Conservation (phyloP, 2,888 invertebrate species). For the Hypena proboscidalis region DNA sequence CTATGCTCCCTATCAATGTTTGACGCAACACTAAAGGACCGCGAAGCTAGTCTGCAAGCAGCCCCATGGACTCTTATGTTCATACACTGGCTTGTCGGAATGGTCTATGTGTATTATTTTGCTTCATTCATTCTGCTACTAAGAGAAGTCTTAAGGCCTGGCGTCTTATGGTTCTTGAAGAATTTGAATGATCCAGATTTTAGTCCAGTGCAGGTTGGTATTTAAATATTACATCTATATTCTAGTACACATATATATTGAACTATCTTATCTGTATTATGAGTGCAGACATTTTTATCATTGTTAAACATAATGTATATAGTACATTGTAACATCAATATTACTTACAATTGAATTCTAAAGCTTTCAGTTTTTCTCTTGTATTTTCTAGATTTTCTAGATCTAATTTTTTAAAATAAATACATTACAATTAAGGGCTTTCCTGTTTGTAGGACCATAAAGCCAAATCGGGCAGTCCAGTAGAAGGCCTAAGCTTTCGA, state of each 20-base stretch:
- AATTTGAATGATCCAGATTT: slow-evolving; percentile 99
- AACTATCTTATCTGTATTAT: no score
- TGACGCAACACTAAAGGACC: slow-evolving; percentile 94
- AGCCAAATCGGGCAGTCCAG: no score
- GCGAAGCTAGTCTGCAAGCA: slow-evolving; percentile 94
- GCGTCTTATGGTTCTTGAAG: slow-evolving; percentile 98
- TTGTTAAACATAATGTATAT: no score
- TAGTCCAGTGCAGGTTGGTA: slow-evolving; percentile 95
- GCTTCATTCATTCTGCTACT: slow-evolving; percentile 97
- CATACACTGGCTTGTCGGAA: slow-evolving; percentile 99
- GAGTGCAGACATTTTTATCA: no score
- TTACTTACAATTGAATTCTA: no score
- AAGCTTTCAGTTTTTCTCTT: no score
- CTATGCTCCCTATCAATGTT: slow-evolving; percentile 97
- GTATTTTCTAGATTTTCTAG: no score
- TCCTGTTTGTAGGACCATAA: no score
- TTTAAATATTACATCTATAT: not conserved
- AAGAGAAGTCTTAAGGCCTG: slow-evolving; percentile 97
- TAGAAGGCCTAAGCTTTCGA: no score
- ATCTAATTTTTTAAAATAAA: no score
- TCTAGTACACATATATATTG: not conserved
- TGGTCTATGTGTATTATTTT: slow-evolving; percentile 99
- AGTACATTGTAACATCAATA: no score
- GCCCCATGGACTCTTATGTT: slow-evolving; percentile 99
- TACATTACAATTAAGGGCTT: no score